Percentiles rank a stretch among this genome's conserved stretches.
phyloP scores from a whole-genome alignment of 2,888 invertebrate species.

The Scaptomyza parva region DNA sequence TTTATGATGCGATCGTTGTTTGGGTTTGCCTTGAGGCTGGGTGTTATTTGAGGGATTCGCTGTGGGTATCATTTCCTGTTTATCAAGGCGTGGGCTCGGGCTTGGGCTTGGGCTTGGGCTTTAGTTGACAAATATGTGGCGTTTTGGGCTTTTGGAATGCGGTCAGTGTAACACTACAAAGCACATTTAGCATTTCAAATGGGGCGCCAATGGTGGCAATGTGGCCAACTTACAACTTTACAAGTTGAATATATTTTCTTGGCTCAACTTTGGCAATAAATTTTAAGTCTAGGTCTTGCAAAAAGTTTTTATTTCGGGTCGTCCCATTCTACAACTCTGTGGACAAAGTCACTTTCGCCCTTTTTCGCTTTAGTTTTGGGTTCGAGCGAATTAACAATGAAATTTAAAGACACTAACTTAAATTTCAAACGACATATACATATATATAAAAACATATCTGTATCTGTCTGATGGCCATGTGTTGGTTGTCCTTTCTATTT shows the following conservation, averaged over 20 bases:
- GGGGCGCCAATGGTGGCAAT: constrained; percentile 36
- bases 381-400: constrained; percentile 65
- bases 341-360: constrained; percentile 25
- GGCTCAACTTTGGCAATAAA: constrained; percentile 72
- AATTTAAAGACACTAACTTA: constrained; percentile 72
- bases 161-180: constrained; percentile 71
- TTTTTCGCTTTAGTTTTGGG: constrained; percentile 2
- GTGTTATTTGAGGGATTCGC: constrained; percentile 24
- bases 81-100: constrained; percentile 62
- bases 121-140: constrained; percentile 74
- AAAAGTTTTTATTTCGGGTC: constrained; percentile 42
- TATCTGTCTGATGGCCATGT: constrained; percentile 8
- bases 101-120: constrained; percentile 29
- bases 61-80: constrained; percentile 66
- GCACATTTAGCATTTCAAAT: constrained; percentile 72
- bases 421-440: constrained; percentile 41
- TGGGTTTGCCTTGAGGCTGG: constrained; percentile 20
- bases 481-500: constrained; percentile 45
- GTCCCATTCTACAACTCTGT: constrained; percentile 18
- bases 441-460: background rate
- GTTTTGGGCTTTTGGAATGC: constrained; percentile 67
- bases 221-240: constrained; percentile 64
- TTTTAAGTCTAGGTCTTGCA: constrained; percentile 61
- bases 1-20: constrained; percentile 76
- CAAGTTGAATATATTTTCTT: constrained; percentile 57